Percentiles rank a stretch among this genome's conserved stretches.
Evolutionary conservation across 2,113 vertebrate species (phyloP).

Genomic region (Tragulus kanchil): DNA sequence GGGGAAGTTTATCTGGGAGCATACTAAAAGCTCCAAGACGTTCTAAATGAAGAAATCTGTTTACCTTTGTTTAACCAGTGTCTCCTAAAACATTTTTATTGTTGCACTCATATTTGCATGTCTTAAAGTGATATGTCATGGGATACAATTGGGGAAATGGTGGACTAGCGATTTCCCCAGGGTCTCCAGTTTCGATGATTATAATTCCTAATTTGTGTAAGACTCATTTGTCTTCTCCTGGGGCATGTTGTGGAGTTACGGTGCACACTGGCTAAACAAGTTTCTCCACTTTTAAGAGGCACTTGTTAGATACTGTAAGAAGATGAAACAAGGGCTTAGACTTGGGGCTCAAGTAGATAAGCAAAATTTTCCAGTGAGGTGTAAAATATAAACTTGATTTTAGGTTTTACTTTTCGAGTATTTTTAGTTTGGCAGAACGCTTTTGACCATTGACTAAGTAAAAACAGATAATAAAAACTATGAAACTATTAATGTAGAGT

Average conservation of each 20-base stretch:
- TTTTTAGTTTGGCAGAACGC: slow-evolving; percentile 40
- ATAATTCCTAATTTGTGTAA: background rate
- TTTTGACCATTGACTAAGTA: slow-evolving; percentile 20
- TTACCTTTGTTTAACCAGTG: background rate
- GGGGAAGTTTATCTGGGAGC: background rate
- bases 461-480: slow-evolving; percentile 25
- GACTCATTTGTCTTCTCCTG: background rate
- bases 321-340: background rate
- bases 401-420: slow-evolving; percentile 33
- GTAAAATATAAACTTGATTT: background rate
- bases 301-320: background rate
- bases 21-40: background rate
- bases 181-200: background rate
- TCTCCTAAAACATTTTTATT: background rate
- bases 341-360: background rate
- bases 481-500: background rate
- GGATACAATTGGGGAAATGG: background rate
- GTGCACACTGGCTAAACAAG: background rate
- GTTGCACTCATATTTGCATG: background rate
- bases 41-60: background rate
- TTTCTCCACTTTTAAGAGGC: background rate
- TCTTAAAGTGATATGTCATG: background rate
- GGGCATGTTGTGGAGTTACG: background rate
- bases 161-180: background rate
- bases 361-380: slow-evolving; percentile 28